Conservation (phyloP, 2,888 invertebrate species). For the Phlogophora meticulosa region DNA sequence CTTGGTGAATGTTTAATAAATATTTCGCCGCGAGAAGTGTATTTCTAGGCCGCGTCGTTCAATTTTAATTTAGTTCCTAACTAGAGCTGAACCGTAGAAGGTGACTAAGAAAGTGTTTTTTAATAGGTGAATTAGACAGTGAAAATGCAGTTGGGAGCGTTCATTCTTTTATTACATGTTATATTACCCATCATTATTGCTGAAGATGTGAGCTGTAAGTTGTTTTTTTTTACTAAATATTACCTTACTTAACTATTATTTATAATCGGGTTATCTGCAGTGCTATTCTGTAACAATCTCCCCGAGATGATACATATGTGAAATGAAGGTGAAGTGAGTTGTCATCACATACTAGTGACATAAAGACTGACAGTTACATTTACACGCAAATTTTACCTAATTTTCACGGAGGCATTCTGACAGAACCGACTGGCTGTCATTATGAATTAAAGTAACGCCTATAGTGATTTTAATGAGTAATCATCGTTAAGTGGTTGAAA, state of each 20-base stretch:
- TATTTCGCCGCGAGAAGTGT: constrained; percentile 75
- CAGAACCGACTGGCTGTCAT: too few relatives aligned
- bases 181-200: constrained; percentile 74
- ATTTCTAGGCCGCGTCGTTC: constrained; percentile 75
- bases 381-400: too few relatives aligned
- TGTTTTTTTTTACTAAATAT: constrained; percentile 8
- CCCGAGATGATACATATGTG: too few relatives aligned
- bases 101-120: constrained; percentile 29
- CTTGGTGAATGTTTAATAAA: constrained; percentile 81
- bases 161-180: constrained; percentile 75
- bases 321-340: too few relatives aligned
- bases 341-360: too few relatives aligned
- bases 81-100: constrained; percentile 24
- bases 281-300: too few relatives aligned
- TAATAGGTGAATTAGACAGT: constrained; percentile 58
- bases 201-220: constrained; percentile 88
- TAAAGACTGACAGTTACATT: too few relatives aligned
- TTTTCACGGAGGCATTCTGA: too few relatives aligned
- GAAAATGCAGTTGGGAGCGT: constrained; percentile 76
- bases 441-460: too few relatives aligned
- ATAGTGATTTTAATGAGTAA: too few relatives aligned
- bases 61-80: constrained; percentile 52
- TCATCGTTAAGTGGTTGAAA: too few relatives aligned
- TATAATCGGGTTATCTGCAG: too few relatives aligned
- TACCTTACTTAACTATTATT: background rate